Percentiles rank a stretch among this genome's conserved stretches.
phyloP scores from a whole-genome alignment of 2,113 vertebrate genomes.

The Tonatia bakeri region DNA sequence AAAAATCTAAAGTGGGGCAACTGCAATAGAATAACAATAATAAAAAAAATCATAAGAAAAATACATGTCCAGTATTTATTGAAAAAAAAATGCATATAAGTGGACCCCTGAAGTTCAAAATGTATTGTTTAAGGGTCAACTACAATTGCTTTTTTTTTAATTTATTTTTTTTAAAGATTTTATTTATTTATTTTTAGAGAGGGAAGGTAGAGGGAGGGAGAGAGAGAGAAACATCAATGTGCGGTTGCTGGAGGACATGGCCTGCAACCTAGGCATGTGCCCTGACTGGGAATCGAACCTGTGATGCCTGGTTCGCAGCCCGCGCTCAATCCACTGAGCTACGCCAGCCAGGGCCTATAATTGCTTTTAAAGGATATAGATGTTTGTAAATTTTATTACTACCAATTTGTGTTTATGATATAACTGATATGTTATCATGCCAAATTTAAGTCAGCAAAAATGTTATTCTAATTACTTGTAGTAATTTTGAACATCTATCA shows the following conservation, averaged over 20 bases:
- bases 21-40: too few species aligned
- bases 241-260: too few species aligned
- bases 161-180: too few species aligned
- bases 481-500: background rate
- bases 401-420: background rate
- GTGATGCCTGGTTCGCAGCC: too few species aligned
- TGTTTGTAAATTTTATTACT: background rate
- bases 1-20: background rate
- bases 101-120: background rate
- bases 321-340: too few species aligned
- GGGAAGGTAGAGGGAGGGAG: too few species aligned
- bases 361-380: background rate
- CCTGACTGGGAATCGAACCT: too few species aligned
- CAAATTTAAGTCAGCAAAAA: background rate
- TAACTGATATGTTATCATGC: background rate
- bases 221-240: too few species aligned
- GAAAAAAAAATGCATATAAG: background rate
- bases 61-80: background rate
- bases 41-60: background rate
- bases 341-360: too few species aligned
- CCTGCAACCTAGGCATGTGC: too few species aligned
- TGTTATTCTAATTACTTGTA: background rate
- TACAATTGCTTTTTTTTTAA: conserved; percentile 17
- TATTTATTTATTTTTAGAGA: too few species aligned
- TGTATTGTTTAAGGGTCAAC: background rate